Percentiles rank a stretch among this genome's conserved stretches.
Conservation (phyloP, 2,888 invertebrate species). For the Eilema depressum region DNA sequence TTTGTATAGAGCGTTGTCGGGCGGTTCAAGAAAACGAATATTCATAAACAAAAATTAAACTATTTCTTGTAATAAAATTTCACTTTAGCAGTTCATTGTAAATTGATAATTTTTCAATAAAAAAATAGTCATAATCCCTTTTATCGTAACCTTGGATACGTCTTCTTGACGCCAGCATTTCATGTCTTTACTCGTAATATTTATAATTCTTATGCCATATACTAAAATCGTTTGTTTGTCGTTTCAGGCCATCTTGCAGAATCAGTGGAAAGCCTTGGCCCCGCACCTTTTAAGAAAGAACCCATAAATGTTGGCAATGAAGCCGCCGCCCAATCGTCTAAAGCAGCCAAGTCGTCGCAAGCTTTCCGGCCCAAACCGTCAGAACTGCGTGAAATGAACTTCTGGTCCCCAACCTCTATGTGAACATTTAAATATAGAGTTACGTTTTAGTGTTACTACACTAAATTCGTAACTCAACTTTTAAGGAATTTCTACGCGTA, state of each 20-base stretch:
- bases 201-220: background rate
- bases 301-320: constrained; percentile 53
- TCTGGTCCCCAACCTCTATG: constrained; percentile 95
- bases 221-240: background rate
- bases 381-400: constrained; percentile 93
- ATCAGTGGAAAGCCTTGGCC: constrained; percentile 81
- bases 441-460: constrained; percentile 42
- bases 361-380: constrained; percentile 78
- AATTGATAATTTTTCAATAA: too few species aligned
- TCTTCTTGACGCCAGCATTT: background rate
- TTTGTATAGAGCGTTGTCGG: too few species aligned
- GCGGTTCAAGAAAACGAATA: too few species aligned
- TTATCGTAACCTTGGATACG: background rate
- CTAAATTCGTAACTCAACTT: constrained; percentile 43
- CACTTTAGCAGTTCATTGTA: too few species aligned
- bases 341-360: constrained; percentile 60
- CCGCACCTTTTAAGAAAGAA: constrained; percentile 67
- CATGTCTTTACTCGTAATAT: background rate
- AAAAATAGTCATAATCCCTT: too few species aligned
- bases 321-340: constrained; percentile 62
- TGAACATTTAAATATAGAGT: constrained; percentile 66
- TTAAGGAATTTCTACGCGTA: constrained; percentile 40
- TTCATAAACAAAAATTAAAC: too few species aligned
- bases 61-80: too few species aligned
- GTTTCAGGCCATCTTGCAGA: constrained; percentile 72